A percentile compares a stretch with the other conserved stretches of the same genome.
These are phyloP conservation scores for Chloropsis cyanopogon DNA, from an alignment of 2,113 vertebrate species.

Conservation along the genomic window DNA sequence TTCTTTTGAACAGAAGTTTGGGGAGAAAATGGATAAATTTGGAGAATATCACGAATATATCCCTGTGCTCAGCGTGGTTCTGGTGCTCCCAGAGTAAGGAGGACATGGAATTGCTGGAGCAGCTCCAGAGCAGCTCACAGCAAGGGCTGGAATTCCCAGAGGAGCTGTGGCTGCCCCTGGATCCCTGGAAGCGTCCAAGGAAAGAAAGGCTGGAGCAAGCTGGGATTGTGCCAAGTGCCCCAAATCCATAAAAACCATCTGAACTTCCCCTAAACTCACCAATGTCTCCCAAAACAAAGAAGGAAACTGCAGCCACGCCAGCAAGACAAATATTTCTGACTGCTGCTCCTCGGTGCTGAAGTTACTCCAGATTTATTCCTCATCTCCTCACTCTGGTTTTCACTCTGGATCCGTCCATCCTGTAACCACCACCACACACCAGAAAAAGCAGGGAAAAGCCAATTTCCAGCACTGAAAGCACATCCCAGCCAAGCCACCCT, in stretches of 20 bases:
- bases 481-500: background rate
- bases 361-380: background rate
- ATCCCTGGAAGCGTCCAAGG: background rate
- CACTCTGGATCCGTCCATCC: background rate
- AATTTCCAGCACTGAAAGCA: background rate
- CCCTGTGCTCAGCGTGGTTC: background rate
- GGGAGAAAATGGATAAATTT: background rate
- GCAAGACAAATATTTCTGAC: background rate
- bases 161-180: background rate
- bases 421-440: background rate
- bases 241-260: background rate
- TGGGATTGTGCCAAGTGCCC: background rate
- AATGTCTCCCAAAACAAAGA: background rate
- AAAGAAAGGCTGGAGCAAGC: background rate
- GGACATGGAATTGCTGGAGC: background rate
- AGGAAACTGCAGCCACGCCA: background rate
- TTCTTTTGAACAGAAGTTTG: accelerated
- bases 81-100: background rate
- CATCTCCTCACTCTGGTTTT: background rate
- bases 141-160: too few species aligned
- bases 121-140: background rate
- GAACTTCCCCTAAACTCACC: background rate
- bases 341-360: background rate
- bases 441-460: background rate
- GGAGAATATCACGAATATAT: background rate